Evolutionary conservation across 2,888 invertebrate genomes (phyloP).

Genomic region (Tryphoninae sp.): DNA sequence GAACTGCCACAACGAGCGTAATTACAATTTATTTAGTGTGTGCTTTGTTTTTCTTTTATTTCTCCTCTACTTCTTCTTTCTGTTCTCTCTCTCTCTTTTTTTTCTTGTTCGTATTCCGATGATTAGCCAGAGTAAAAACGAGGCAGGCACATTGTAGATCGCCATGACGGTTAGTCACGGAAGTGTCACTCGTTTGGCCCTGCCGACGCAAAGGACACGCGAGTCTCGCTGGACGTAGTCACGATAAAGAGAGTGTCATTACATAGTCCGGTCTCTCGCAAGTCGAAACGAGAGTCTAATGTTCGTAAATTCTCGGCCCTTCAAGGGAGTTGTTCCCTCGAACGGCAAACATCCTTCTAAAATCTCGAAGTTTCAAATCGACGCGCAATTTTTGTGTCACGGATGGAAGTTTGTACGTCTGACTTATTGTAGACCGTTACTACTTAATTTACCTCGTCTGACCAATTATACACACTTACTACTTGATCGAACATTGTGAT

Average conservation of each 20-base stretch:
- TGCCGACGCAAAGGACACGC: constrained; percentile 49
- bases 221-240: constrained; percentile 30
- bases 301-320: neutral
- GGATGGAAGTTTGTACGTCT: too few species aligned
- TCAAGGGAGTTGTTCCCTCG: too few species aligned
- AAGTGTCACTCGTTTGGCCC: constrained; percentile 58
- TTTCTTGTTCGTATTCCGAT: constrained; percentile 36
- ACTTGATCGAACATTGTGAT: too few species aligned
- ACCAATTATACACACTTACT: too few species aligned
- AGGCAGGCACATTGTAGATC: constrained; percentile 32
- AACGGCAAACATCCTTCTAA: too few species aligned
- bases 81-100: constrained; percentile 2
- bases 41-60: constrained; percentile 6
- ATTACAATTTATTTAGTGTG: constrained; percentile 45
- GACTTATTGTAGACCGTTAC: too few species aligned
- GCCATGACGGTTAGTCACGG: constrained; percentile 54
- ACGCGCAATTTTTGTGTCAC: too few species aligned
- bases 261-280: constrained; percentile 3
- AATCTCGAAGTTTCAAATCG: too few species aligned
- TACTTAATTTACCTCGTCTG: too few species aligned
- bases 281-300: neutral
- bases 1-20: constrained; percentile 12
- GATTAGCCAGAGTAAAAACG: constrained; percentile 51
- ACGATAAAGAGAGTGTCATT: constrained; percentile 16
- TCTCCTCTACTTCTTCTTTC: neutral